Conservation (phyloP, 2,797 vertebrate species). For the Steatocranus sp. region DNA sequence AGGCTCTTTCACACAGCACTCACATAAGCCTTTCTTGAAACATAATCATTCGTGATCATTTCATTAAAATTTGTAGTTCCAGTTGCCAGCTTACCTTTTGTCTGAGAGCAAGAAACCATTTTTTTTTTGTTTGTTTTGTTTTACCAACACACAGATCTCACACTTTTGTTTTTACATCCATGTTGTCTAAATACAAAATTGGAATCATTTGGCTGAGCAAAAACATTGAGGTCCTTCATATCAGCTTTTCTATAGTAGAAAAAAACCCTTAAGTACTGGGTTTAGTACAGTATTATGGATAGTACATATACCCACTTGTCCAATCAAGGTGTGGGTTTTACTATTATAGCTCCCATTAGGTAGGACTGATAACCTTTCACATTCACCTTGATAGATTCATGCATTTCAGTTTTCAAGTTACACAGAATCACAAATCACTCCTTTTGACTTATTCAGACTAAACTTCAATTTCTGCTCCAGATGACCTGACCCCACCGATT, state of each 20-base stretch:
- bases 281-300: neutral
- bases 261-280: neutral
- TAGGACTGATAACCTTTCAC: neutral
- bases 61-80: neutral
- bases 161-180: neutral
- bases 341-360: neutral
- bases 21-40: neutral
- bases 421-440: neutral
- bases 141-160: neutral
- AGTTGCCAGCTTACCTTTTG: neutral
- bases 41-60: neutral
- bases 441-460: neutral
- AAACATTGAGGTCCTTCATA: neutral
- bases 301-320: neutral
- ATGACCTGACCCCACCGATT: conserved; percentile 77
- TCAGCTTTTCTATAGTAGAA: neutral
- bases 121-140: neutral
- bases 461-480: conserved; percentile 43
- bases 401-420: neutral
- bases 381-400: neutral
- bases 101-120: neutral
- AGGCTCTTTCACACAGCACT: neutral
- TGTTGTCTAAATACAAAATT: neutral
- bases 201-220: neutral
- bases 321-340: neutral